Conservation (phyloP, 2,113 vertebrate species). For the Lophochroa leadbeateri region DNA sequence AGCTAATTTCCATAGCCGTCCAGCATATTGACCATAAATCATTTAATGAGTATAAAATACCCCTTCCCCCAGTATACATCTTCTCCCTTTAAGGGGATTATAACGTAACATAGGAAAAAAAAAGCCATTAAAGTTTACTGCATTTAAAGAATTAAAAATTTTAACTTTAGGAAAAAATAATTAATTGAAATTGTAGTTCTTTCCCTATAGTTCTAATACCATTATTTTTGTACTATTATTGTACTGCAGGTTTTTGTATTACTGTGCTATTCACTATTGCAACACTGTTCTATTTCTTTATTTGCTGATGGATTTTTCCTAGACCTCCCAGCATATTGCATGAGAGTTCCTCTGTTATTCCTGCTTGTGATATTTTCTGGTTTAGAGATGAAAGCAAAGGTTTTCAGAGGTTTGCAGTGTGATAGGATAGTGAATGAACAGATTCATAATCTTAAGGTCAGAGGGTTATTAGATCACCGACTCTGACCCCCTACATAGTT, state of each 20-base stretch:
- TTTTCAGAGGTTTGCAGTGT: background rate
- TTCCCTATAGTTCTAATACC: background rate
- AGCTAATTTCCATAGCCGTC: background rate
- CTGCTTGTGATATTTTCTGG: background rate
- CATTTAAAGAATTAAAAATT: background rate
- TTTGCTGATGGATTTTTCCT: background rate
- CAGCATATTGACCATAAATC: constrained; percentile 6
- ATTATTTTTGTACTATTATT: background rate
- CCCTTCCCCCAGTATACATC: background rate
- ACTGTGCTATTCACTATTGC: background rate
- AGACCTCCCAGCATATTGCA: background rate
- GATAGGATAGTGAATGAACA: background rate
- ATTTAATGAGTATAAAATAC: background rate
- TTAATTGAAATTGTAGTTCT: background rate
- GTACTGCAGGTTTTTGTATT: background rate
- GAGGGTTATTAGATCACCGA: background rate
- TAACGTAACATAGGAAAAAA: background rate
- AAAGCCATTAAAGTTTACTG: background rate
- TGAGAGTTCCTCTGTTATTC: background rate
- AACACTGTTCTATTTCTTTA: background rate
- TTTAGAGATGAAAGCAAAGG: background rate
- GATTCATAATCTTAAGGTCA: background rate
- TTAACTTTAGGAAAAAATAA: background rate
- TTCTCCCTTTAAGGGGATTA: background rate
- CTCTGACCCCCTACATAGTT: background rate